phyloP scores from a whole-genome alignment of 2,113 vertebrate species.

The Rhabdomys dilectus region DNA sequence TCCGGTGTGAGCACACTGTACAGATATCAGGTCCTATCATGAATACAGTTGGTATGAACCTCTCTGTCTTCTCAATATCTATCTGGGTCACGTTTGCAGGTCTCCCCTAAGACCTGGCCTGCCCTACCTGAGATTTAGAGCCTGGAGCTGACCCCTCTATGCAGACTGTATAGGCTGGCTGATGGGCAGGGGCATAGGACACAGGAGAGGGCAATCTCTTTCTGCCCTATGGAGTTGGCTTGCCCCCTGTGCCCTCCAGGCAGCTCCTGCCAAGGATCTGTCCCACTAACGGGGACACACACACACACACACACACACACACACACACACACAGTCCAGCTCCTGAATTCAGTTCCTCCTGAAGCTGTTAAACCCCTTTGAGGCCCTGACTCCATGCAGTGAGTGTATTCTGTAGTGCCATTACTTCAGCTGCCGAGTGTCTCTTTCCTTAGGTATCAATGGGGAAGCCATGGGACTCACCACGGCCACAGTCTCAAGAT shows the following conservation, averaged over 20 bases:
- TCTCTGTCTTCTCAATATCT: no score
- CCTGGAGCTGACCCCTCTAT: background rate
- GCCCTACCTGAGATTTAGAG: no score
- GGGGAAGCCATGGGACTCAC: rapidly evolving
- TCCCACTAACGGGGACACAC: background rate
- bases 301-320: no score
- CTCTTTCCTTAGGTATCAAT: background rate
- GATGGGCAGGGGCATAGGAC: background rate
- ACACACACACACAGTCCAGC: no score
- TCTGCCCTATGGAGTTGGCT: background rate
- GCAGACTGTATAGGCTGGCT: background rate
- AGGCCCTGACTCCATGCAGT: background rate
- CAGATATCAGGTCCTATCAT: no score
- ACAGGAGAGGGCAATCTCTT: no score
- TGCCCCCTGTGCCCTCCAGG: no score
- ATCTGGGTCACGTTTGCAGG: no score
- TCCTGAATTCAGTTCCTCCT: background rate
- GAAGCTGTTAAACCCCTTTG: background rate
- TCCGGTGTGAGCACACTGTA: no score
- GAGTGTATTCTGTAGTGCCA: rapidly evolving
- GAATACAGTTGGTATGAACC: no score
- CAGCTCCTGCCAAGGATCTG: background rate
- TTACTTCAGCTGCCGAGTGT: background rate
- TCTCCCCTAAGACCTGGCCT: no score
- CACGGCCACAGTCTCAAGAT: rapidly evolving